phyloP scores from a whole-genome alignment of 2,888 invertebrate genomes.

The Aelia acuminata region DNA sequence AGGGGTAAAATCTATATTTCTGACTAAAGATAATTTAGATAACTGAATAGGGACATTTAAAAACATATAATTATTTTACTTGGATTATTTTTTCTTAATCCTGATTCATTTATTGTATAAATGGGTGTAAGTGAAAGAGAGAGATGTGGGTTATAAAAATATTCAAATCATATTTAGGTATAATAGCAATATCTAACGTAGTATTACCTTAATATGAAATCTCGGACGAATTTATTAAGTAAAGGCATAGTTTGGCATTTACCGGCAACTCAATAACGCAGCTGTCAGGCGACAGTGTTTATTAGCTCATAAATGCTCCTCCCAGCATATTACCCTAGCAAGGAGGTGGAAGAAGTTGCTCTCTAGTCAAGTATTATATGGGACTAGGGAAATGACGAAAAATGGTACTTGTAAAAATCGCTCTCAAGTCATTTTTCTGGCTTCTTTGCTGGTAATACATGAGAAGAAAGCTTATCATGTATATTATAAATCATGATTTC shows the following conservation, averaged over 20 bases:
- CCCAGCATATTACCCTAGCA: background rate
- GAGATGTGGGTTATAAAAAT: no score
- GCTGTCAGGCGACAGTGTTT: conserved; percentile 6
- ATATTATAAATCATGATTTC: no score
- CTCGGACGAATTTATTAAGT: background rate
- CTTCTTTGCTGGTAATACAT: no score
- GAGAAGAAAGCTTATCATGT: no score
- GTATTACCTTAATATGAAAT: background rate
- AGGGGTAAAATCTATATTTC: no score
- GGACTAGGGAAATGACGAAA: background rate
- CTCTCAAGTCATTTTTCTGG: background rate
- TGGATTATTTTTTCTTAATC: no score
- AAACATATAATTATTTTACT: no score
- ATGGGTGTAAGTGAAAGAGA: no score
- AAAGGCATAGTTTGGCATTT: background rate
- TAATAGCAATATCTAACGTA: background rate
- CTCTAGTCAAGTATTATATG: background rate
- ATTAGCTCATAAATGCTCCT: conserved; percentile 15
- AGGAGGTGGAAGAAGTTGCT: background rate
- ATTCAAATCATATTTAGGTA: background rate
- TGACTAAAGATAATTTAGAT: no score
- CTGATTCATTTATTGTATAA: no score
- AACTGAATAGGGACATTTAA: no score
- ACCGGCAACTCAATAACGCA: background rate
- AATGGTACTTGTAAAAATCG: background rate